Evolutionary conservation across 92 coral and sea anemone species (phyloP).

Genomic region (Micromussa lordhowensis): DNA sequence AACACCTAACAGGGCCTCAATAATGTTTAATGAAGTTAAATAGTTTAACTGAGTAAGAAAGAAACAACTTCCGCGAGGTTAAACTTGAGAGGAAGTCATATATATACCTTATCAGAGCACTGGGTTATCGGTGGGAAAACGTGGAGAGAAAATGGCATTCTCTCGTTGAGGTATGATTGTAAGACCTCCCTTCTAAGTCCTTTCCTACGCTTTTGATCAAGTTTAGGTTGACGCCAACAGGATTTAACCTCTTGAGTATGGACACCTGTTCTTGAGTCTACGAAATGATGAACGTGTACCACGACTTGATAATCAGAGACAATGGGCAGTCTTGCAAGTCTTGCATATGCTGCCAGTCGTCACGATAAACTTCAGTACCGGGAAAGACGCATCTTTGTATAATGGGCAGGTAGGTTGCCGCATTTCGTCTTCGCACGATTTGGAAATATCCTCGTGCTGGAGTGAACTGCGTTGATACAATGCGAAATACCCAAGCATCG

Average conservation of each 20-base stretch:
- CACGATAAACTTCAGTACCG: not conserved
- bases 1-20: not conserved
- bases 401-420: constrained; percentile 1
- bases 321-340: not conserved
- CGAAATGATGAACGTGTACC: constrained; percentile 10
- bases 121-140: no score
- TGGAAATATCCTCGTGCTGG: constrained; percentile 15
- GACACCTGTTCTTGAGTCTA: constrained; percentile 6
- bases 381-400: not conserved
- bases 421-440: not conserved
- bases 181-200: no score
- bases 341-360: constrained; percentile 7
- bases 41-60: no score
- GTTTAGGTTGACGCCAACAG: no score
- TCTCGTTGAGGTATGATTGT: no score
- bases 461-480: not conserved
- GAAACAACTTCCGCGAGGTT: no score
- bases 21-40: no score
- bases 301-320: not conserved
- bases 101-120: no score
- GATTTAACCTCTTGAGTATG: no score
- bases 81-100: no score
- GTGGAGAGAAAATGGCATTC: no score
- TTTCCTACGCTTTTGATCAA: no score
- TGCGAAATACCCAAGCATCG: constrained; percentile 8